Base-by-base conservation (phyloP, 2,888 invertebrate genomes). In the Noctua fimbriata region DNA sequence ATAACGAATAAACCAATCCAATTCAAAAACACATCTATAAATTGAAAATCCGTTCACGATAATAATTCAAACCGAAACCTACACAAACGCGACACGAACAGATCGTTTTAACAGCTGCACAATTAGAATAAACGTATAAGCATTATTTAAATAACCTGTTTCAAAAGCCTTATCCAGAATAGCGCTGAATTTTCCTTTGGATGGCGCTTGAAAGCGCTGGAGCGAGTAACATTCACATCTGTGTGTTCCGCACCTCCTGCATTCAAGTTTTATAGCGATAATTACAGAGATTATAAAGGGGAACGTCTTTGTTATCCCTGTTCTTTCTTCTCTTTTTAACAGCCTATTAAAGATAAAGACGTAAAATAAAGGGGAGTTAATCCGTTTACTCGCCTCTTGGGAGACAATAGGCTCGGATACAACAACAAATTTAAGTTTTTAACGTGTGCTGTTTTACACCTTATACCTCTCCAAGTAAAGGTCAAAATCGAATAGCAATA, bases 241-340 rank as follows among this genome's bases (percentile, higher is more conserved):
- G 91, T 78, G 89, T 81, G 82, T 88, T 90, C 91, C 91, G 91
- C 79, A 85, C 90, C 90, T 90, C 60, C 83, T 90, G 90, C 90
- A 90, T 87, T 81, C 79, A 84, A 88, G 78, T 86, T 90, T 87
- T 87, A 90, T 84, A 80, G 80, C 84, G 76, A 89, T 86, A 87
- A 89, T 90, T 89, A 89, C 79, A 84, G 73, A 86, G 84, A 89
- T 89, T 87, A 89, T 87, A 86, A 84, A 84, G 65, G 84, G 67
- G 71, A 81, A 81, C 73, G 81, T 83, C 83, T 85, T 83, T 86
- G 80, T 86, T 88, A 75, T 82, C 63, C 73, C 18, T 36, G 73
- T 79, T 90, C 82, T 84, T 85, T 81, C 82, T 76, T 89, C 88
- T 90, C 85, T 86, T 85, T 90, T 85, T 86, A 88, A 86, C 84